Evolutionary conservation across 1,140 invertebrate species (phyloP).

Genomic region (Anoplolepis gracilipes): DNA sequence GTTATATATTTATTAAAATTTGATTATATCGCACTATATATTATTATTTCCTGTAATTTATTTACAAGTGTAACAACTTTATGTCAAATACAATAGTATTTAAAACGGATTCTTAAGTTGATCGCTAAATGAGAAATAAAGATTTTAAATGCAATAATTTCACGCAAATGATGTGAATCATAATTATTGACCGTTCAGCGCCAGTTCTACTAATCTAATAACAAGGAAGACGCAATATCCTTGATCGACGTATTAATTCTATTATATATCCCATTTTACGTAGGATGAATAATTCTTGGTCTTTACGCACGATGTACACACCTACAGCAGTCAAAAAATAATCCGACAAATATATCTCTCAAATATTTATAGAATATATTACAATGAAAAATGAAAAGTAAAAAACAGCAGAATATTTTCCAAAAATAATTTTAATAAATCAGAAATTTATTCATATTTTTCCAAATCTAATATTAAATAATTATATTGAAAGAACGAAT

Average conservation of each 20-base stretch:
- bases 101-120: neutral
- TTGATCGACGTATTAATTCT: constrained; percentile 69
- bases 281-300: constrained; percentile 10
- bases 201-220: constrained; percentile 59
- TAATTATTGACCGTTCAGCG: neutral
- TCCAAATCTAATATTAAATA: neutral
- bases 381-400: constrained; percentile 1
- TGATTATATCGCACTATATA: neutral
- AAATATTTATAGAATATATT: neutral
- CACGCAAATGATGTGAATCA: neutral
- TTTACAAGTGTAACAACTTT: neutral
- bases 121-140: neutral
- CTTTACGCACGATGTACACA: neutral
- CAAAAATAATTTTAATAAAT: neutral
- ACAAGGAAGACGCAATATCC: constrained; percentile 12
- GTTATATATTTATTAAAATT: neutral
- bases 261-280: constrained; percentile 62
- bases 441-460: neutral
- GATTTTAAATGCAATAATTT: neutral
- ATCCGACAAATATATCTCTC: neutral
- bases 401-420: neutral
- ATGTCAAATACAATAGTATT: neutral
- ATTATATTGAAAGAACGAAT: neutral
- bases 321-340: neutral
- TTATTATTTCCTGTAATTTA: no score